phyloP scores from a whole-genome alignment of 2,888 invertebrate species.

The Parnassius apollo region DNA sequence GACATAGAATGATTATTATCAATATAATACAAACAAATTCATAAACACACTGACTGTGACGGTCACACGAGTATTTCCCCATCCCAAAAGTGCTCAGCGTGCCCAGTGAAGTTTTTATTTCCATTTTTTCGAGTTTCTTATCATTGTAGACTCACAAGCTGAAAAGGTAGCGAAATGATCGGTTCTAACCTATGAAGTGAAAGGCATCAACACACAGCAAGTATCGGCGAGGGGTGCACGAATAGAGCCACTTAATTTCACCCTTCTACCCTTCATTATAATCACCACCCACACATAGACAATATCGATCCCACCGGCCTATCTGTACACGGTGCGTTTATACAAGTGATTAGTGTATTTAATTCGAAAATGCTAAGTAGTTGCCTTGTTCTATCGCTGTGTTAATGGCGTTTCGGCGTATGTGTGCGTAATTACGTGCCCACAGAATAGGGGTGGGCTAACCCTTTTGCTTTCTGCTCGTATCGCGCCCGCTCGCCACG shows the following conservation, averaged over 20 bases:
- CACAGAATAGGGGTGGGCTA: conserved; percentile 56
- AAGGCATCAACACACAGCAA: conserved; percentile 68
- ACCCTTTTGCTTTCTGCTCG: conserved; percentile 61
- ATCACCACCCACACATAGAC: conserved; percentile 72
- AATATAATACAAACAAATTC: no score
- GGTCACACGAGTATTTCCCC: no score
- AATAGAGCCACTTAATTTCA: conserved; percentile 79
- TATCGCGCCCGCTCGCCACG: conserved; percentile 59
- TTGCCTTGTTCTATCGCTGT: conserved; percentile 74
- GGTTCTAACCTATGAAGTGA: conserved; percentile 66
- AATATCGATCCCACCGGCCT: conserved; percentile 66
- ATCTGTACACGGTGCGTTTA: conserved; percentile 66
- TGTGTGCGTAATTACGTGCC: conserved; percentile 62
- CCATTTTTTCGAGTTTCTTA: conserved; percentile 3
- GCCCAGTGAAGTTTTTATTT: no score
- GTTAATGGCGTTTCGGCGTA: conserved; percentile 54
- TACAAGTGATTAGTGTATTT: conserved; percentile 81
- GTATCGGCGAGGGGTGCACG: conserved; percentile 65
- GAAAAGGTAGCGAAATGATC: conserved; percentile 51
- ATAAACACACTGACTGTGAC: no score
- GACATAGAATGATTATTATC: no score
- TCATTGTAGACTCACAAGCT: conserved; percentile 2
- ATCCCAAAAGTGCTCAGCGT: no score
- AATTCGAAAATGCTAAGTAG: conserved; percentile 82
- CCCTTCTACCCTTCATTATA: conserved; percentile 79